Evolutionary conservation across 2,113 vertebrate genomes (phyloP), one percentile per base, ranked within the genome.

Genomic region (Perognathus longimembris): DNA sequence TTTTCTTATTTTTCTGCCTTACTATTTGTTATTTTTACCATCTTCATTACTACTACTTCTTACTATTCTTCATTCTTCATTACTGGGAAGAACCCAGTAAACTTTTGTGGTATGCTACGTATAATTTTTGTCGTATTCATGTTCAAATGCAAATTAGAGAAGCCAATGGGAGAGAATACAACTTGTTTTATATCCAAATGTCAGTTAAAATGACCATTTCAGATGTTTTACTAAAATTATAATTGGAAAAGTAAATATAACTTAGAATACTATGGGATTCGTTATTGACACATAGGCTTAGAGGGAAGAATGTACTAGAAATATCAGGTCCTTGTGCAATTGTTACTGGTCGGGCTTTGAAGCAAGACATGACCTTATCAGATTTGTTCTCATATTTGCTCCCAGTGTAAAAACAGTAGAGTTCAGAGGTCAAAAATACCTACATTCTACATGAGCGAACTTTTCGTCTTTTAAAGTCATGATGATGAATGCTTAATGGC

Each of bases 201-300:
- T 89, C 9, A 86, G 90, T 89, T 86, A 22, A 88, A 75, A 12
- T 82, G 45, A 59, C 3, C 80, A 38, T 80, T 93, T 57, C 5
- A 81, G 79, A 79, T 91, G 83, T 89, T 95, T 94, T 97, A 96
- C 93, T 93, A 88, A 75, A 96, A 96, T 95, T 80, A 90, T 78
- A 89, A 94, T 96, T 86, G 79, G 94, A 97, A 97, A 88, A 67
- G 91, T 96, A 95, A 93, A 97, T 93, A 88, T 50, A 93, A 54
- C 69, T 89, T 81, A 81, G 95, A 97, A 95, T 92, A 95, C 67
- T 95, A 89, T 73, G 82, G 94, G 94, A 80, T 83, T 97, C 96
- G 98, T 98, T 97, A 97, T 96, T 93, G 95, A 85, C 96, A 97
- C 77, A 95, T 84, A 81, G 50, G 38, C 15, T 32, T 42, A 76